A percentile compares a stretch with the other conserved stretches of the same genome.
phyloP scores from a whole-genome alignment of 2,888 invertebrate species.

The Byasa hedistus region DNA sequence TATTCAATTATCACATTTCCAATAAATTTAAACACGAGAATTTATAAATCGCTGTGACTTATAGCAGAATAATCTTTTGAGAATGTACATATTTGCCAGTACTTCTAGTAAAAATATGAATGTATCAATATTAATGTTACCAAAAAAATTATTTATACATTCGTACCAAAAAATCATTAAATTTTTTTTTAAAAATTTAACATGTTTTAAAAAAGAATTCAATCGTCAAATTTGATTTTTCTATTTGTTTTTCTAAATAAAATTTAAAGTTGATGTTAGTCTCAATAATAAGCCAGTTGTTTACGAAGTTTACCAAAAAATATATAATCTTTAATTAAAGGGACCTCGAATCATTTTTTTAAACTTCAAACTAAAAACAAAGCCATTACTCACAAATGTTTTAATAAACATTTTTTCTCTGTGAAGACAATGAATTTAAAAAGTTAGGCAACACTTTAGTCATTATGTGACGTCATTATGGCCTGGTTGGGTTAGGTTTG shows the following conservation, averaged over 20 bases:
- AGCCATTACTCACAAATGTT: no score
- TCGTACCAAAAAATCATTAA: no score
- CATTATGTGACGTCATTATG: constrained; percentile 82
- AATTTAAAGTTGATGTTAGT: no score
- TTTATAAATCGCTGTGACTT: constrained; percentile 3
- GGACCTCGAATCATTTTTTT: neutral
- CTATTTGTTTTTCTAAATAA: no score
- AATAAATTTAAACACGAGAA: neutral
- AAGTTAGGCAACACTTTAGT: constrained; percentile 43
- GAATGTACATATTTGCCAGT: constrained; percentile 3
- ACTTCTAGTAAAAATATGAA: constrained; percentile 13
- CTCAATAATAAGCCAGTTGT: no score
- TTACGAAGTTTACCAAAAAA: neutral
- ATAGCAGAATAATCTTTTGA: neutral
- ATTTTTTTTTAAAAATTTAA: no score
- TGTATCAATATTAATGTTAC: no score
- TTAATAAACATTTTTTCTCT: constrained; percentile 4
- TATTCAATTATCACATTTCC: neutral
- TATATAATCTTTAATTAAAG: neutral
- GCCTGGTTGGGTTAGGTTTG: constrained; percentile 87
- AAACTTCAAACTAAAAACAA: no score
- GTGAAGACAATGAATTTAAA: constrained; percentile 7
- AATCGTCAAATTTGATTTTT: no score
- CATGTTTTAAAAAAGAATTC: no score
- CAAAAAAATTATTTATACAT: no score